Evolutionary conservation across 1,140 invertebrate genomes (phyloP), one percentile per base, ranked within the genome.

Genomic region (Lordiphosa mommai): DNA sequence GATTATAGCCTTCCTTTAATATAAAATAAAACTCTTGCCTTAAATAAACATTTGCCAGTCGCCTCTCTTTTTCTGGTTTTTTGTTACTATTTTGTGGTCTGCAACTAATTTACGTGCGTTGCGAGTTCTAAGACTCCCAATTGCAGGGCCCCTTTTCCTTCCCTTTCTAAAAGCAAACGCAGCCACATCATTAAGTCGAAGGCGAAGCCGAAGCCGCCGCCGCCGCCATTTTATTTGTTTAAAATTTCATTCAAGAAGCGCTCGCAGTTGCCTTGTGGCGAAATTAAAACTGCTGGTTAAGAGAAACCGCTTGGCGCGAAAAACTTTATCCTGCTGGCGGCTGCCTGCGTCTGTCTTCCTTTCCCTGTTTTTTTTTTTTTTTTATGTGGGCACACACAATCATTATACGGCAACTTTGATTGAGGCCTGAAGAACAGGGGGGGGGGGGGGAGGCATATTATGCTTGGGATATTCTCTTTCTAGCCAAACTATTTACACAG

Each of bases 241-340:
- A 72, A 77, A 64, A 77, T 80, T 76, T 74, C 65, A 59, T 71
- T 71, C 53, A 49, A 65, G 58, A 63, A 68, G 72, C 44, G 61
- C 77, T 68, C 56, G 36, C 32, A 36, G 29, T 41, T 41, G 52
- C 47, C 63, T 68, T 68, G 64, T 50, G 64, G 77, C 76, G 50
- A 74, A 72, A 82, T 82, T 84, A 82, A 82, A 84, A 72, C 61
- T 68, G 66, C 71, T 71, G 76, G 77, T 64, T 76, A 72, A 72
- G 61, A 53, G 65, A 72, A 73, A 57, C 58, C 59, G 50, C 58
- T 67, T 67, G 61, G 40, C 57, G 63, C 63, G 40, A 50, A 67
- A 72, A 77, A 77, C 72, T 77, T 77, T 76, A 67, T 61, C 61
- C 60, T 38, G 48, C 32, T 49, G 37, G 37, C 61, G 13, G 40